A percentile compares a stretch with the other conserved stretches of the same genome.
Evolutionary conservation across 2,113 vertebrate genomes (phyloP).

Genomic region (Urocitellus parryii): DNA sequence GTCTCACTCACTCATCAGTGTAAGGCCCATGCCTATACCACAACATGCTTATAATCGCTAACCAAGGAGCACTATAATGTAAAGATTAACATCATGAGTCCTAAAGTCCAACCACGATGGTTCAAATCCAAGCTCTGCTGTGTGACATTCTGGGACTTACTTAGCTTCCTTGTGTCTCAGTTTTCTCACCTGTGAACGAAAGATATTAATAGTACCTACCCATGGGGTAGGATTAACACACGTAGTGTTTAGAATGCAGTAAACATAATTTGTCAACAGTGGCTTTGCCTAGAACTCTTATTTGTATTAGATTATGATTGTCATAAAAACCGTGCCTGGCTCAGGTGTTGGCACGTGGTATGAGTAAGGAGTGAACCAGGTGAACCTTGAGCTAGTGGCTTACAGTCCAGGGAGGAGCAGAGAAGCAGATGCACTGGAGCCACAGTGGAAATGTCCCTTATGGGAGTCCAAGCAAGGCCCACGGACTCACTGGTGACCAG

Average conservation of each 20-base stretch:
- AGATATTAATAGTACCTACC: background rate
- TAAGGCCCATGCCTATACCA: background rate
- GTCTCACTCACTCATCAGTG: background rate
- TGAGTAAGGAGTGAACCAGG: background rate
- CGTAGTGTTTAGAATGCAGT: background rate
- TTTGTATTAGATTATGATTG: background rate
- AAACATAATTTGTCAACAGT: too few relatives aligned
- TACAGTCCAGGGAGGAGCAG: background rate
- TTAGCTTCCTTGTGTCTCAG: background rate
- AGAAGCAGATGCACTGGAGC: rapidly evolving
- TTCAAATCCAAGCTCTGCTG: background rate
- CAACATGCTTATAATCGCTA: background rate
- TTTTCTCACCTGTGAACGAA: background rate
- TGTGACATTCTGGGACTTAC: background rate
- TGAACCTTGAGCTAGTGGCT: too few relatives aligned
- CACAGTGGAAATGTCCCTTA: background rate
- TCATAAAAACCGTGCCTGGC: background rate
- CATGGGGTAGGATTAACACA: background rate
- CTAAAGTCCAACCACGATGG: background rate
- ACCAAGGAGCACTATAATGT: background rate
- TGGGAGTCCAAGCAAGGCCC: background rate
- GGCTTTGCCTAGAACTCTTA: background rate
- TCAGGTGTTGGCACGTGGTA: background rate
- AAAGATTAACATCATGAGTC: background rate
- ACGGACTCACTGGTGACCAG: background rate